These are phyloP conservation scores for Lithophane leautieri DNA, from an alignment of 2,888 invertebrate genomes.

Conservation along the genomic window DNA sequence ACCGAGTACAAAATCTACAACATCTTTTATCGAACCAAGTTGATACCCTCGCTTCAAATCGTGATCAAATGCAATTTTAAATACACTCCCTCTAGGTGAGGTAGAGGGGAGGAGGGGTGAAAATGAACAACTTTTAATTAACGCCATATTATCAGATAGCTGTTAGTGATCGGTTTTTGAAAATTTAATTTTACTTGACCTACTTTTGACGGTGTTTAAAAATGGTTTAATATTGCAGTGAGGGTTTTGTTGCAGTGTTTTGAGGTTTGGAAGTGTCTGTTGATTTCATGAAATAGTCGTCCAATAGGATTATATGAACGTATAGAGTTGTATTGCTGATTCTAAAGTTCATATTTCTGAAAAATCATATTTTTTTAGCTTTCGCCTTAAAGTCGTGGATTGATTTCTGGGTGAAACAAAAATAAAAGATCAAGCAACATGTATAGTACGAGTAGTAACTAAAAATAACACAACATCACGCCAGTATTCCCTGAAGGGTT, in stretches of 20 bases:
- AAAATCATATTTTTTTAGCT: no score
- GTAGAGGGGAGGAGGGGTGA: constrained; percentile 35
- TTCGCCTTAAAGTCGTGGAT: no score
- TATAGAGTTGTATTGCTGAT: no score
- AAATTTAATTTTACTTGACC: constrained; percentile 69
- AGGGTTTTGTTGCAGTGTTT: constrained; percentile 8
- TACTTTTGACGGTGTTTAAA: constrained; percentile 47
- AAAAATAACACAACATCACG: no score
- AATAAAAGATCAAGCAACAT: no score
- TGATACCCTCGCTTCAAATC: constrained; percentile 28
- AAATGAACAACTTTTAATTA: constrained; percentile 79
- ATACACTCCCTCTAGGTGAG: constrained; percentile 9
- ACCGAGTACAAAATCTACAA: not conserved
- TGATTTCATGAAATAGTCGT: not conserved
- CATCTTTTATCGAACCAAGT: constrained; percentile 3
- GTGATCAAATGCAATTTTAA: constrained; percentile 65
- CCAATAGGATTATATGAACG: no score
- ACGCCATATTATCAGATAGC: constrained; percentile 74
- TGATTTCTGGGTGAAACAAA: no score
- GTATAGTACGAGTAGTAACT: no score
- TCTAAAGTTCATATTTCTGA: no score
- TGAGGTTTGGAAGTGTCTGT: not conserved
- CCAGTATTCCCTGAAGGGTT: no score
- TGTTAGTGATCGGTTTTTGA: constrained; percentile 63
- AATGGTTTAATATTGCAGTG: constrained; percentile 13